A percentile compares a stretch with the other conserved stretches of the same genome.
Evolutionary conservation across 2,113 vertebrate species (phyloP).

Genomic region (Tylochromis polylepis): DNA sequence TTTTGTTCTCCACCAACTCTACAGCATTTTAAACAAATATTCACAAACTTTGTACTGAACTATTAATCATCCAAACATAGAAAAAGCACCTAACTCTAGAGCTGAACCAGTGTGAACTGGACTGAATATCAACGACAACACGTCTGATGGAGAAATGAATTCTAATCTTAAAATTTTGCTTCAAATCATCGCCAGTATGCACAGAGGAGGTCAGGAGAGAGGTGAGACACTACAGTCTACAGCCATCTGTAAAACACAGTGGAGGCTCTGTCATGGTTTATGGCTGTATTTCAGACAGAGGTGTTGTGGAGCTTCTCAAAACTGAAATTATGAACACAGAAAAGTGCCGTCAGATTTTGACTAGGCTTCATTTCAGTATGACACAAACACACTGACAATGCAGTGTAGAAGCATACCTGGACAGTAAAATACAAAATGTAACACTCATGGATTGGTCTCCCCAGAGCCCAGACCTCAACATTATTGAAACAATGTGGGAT

Average conservation of each 20-base stretch:
- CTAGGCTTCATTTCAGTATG: neutral
- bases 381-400: neutral
- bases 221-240: neutral
- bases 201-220: neutral
- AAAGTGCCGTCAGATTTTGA: neutral
- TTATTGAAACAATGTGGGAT: neutral
- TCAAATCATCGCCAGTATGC: neutral
- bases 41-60: neutral
- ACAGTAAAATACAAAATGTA: neutral
- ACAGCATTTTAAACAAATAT: neutral
- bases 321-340: neutral
- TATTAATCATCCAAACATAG: neutral
- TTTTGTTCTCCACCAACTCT: neutral
- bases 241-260: neutral
- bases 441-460: neutral
- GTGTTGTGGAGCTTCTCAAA: fast-evolving
- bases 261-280: neutral
- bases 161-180: neutral
- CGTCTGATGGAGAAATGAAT: neutral
- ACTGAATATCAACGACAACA: neutral
- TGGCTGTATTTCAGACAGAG: neutral
- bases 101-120: neutral
- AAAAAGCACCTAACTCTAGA: neutral
- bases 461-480: neutral
- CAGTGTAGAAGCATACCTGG: neutral